Percentiles rank a stretch among this genome's conserved stretches.
Conservation (phyloP, 2,888 invertebrate genomes). For the Scaptodrosophila latifasciaeformis region DNA sequence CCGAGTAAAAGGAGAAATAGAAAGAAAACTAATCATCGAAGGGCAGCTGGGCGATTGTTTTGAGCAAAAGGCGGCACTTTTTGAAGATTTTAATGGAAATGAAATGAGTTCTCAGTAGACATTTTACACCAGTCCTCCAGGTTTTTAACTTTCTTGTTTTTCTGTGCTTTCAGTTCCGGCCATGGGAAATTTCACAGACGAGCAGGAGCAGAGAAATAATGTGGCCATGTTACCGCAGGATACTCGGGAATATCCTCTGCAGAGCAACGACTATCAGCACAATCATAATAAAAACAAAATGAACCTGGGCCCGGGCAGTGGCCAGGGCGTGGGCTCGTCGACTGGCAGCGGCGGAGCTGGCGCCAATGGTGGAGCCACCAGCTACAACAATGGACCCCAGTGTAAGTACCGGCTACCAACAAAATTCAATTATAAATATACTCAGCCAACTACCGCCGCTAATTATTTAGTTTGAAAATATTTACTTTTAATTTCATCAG, state of each 20-base stretch:
- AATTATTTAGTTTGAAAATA: slow-evolving; percentile 64
- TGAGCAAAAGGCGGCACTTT: slow-evolving; percentile 42
- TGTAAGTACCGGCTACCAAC: slow-evolving; percentile 51
- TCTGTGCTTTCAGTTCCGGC: slow-evolving; percentile 75
- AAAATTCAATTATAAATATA: slow-evolving; percentile 48
- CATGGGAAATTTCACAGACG: slow-evolving; percentile 79
- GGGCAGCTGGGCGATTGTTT: slow-evolving; percentile 49
- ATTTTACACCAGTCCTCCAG: slow-evolving; percentile 22
- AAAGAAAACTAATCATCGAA: slow-evolving; percentile 52
- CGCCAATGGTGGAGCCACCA: slow-evolving; percentile 47
- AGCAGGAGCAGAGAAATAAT: slow-evolving; percentile 74
- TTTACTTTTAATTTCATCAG: slow-evolving; percentile 60
- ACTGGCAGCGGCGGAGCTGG: slow-evolving; percentile 33
- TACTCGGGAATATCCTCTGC: slow-evolving; percentile 80
- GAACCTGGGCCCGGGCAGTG: slow-evolving; percentile 47
- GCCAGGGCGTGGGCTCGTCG: slow-evolving; percentile 25
- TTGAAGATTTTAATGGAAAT: slow-evolving; percentile 38
- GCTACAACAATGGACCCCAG: slow-evolving; percentile 69
- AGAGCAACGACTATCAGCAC: slow-evolving; percentile 80
- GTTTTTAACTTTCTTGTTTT: slow-evolving; percentile 2
- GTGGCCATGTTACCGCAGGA: slow-evolving; percentile 73
- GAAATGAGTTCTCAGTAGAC: slow-evolving; percentile 6
- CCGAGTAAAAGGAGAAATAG: too few relatives aligned
- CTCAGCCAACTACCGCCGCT: slow-evolving; percentile 21
- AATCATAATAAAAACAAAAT: slow-evolving; percentile 73